Base-by-base conservation (phyloP, 2,113 vertebrate genomes). In the Cyphomyrus discorhynchus region DNA sequence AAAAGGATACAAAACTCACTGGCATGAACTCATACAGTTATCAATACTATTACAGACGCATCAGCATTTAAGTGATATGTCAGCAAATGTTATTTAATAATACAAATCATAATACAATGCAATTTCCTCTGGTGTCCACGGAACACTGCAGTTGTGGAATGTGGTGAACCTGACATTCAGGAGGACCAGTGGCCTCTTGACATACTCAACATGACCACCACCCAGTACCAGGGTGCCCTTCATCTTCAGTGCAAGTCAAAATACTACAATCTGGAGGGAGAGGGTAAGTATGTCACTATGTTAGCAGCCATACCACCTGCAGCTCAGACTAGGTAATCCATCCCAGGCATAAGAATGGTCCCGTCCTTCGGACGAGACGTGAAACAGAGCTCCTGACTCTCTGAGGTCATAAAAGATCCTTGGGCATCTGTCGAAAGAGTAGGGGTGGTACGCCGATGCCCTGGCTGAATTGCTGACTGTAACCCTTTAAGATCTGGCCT, bases 141-240 rank as follows among this genome's bases (percentile, higher is more conserved):
- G 15, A 49, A 47, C 82, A 47, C 87, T 88, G 1, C 88, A 99
- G 98, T 93, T 91, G 96, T 98, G 87, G 93, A 97, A 87, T 99
- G 98, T 52, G 97, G 96, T 1, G 0, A 17, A 2, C 97, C 97
- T 3, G 53, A 91, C 0, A 2, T 92, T 87, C 83, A 95, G 77
- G 31, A 15, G 83, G 80, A 39, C 1, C 92, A 97, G 4, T 95
- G 95, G 13, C 91, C 93, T 21, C 90, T 95, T 50, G 62, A 92
- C 62, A 0, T 94, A 80, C 89, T 90, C 70, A 86, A 13, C 13
- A 31, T 92, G 21, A 1, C 39, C 1, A 15, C 2, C 39, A 7
- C 21, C 3, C 82, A 80, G 27, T 96, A 93, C 31, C 1, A 90
- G 17, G 89, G 91, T 45, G 53, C 92, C 70, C 90, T 96, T 88